Evolutionary conservation across 30 jellyfish, hydroid and myxozoan genomes (phyloP).

Genomic region (Hydractinia echinata): DNA sequence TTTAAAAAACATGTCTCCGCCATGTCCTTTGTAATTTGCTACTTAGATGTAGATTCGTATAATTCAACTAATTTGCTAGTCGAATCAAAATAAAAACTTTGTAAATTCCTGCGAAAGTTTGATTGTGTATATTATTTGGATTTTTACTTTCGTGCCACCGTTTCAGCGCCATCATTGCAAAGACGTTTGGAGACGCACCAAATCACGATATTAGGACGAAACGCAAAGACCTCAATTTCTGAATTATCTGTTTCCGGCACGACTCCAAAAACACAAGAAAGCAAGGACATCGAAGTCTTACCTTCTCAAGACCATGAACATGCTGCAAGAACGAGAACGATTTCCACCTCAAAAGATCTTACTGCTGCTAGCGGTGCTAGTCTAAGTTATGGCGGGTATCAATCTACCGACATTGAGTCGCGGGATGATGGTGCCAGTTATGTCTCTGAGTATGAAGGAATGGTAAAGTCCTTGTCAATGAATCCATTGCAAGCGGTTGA

Average conservation of each 20-base stretch:
- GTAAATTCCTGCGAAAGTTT: no score
- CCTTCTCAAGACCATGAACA: neutral
- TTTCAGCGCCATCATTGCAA: neutral
- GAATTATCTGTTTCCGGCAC: constrained; percentile 1
- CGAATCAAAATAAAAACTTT: no score
- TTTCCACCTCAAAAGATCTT: constrained; percentile 24
- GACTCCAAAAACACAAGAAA: neutral
- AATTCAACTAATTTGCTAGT: no score
- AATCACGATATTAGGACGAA: constrained; percentile 18
- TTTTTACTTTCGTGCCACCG: no score
- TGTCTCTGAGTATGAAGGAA: constrained; percentile 2
- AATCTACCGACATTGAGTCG: constrained; percentile 1
- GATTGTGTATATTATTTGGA: no score
- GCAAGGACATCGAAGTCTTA: neutral
- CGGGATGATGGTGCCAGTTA: constrained; percentile 13
- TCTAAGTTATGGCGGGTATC: constrained; percentile 22
- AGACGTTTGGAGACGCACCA: neutral
- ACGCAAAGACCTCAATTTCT: neutral
- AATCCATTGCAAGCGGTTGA: neutral
- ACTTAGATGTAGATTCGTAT: no score
- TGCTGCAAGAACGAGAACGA: constrained; percentile 12
- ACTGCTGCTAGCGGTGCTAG: neutral
- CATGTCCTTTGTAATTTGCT: no score
- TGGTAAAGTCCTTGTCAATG: neutral
- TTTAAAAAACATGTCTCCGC: no score